A percentile compares a stretch with the other conserved stretches of the same genome.
Conservation (phyloP, 1,140 invertebrate species). For the Venturia canescens region DNA sequence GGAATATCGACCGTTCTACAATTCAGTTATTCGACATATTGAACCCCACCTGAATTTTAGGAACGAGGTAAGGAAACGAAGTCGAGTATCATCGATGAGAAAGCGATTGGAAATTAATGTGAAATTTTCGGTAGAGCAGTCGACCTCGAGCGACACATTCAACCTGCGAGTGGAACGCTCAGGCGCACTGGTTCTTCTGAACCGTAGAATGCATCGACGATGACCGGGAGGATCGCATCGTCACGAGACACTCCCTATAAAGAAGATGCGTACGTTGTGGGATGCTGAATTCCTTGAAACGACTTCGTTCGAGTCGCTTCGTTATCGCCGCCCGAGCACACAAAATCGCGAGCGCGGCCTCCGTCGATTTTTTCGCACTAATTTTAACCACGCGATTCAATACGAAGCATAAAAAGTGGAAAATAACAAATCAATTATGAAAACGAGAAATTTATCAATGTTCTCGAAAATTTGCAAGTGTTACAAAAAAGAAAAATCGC, state of each 20-base stretch:
- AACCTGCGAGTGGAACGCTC: conserved; percentile 41
- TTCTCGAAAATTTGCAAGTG: conserved; percentile 64
- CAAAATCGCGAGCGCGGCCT: background rate
- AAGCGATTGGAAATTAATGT: conserved; percentile 1
- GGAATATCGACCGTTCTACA: too few species aligned
- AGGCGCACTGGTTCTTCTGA: conserved; percentile 39
- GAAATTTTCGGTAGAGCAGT: conserved; percentile 33
- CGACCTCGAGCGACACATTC: conserved; percentile 27
- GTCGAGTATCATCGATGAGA: background rate
- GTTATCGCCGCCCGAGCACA: background rate
- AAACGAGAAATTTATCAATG: conserved; percentile 61
- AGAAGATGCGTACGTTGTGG: conserved; percentile 41
- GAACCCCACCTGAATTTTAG: too few species aligned
- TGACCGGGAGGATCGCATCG: background rate
- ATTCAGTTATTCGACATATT: too few species aligned
- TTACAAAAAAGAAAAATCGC: conserved; percentile 49
- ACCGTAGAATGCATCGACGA: background rate
- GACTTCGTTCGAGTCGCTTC: conserved; percentile 25
- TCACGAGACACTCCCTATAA: conserved; percentile 39
- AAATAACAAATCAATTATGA: conserved; percentile 50
- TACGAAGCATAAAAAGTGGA: conserved; percentile 2
- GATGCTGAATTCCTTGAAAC: conserved; percentile 30
- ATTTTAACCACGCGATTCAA: background rate
- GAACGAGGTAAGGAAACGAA: too few species aligned
- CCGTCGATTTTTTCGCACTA: background rate